A percentile compares a stretch with the other conserved stretches of the same genome.
phyloP scores from a whole-genome alignment of 2,888 invertebrate species.

The Anoplius nigerrimus region DNA sequence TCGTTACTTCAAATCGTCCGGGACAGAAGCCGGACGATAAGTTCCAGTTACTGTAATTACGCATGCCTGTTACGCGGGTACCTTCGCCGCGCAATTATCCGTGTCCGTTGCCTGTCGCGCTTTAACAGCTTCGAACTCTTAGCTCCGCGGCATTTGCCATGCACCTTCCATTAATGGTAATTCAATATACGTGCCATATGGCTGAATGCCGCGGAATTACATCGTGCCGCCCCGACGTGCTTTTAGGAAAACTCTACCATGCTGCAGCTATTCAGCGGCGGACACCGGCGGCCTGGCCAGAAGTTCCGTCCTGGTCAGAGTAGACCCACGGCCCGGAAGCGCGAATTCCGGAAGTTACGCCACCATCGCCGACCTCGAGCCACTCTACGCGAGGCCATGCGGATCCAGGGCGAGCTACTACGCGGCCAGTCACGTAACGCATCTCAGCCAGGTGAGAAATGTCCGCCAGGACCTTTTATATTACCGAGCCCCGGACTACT shows the following conservation, averaged over 20 bases:
- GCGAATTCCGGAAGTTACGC: conserved; percentile 88
- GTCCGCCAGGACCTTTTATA: conserved; percentile 7
- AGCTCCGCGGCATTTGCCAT: too few relatives aligned
- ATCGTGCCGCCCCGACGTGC: conserved; percentile 20
- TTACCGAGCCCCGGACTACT: neutral
- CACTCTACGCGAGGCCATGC: conserved; percentile 75
- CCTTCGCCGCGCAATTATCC: too few relatives aligned
- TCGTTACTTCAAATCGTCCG: too few relatives aligned
- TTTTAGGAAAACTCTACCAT: conserved; percentile 72
- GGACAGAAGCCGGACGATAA: too few relatives aligned
- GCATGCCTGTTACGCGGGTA: too few relatives aligned
- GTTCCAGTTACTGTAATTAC: too few relatives aligned
- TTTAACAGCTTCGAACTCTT: too few relatives aligned
- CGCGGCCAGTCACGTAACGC: conserved; percentile 86
- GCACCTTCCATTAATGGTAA: too few relatives aligned
- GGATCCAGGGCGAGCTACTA: conserved; percentile 84
- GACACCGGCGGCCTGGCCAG: conserved; percentile 85
- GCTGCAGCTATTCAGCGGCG: conserved; percentile 86
- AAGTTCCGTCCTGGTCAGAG: conserved; percentile 82
- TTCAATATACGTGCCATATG: too few relatives aligned
- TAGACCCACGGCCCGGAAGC: conserved; percentile 86
- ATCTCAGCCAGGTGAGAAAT: conserved; percentile 81
- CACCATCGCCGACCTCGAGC: conserved; percentile 87
- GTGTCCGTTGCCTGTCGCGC: too few relatives aligned
- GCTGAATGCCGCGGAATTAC: too few relatives aligned